Base-by-base conservation (phyloP, 2,888 invertebrate species). In the Sepioteuthis lessoniana region DNA sequence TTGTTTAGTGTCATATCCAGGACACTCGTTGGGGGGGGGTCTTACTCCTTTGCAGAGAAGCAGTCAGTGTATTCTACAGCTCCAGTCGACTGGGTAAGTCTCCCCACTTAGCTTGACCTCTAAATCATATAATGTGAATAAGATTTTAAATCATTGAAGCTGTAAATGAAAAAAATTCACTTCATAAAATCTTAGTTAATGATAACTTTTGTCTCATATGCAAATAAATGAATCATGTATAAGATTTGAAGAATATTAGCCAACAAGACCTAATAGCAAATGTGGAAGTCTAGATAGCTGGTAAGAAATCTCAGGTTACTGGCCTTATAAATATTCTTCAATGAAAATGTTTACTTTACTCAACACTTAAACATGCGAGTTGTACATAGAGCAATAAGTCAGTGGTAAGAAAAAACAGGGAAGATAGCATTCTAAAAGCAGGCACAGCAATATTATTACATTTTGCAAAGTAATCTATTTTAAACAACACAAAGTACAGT, bases 301-400 rank as follows among this genome's bases (percentile, higher is more conserved):
- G 55, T 60, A 60, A 8, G n/a, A n/a, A 76, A n/a, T n/a, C n/a
- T 76, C 76, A n/a, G n/a, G n/a, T 76, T 76, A 76, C 31, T 76
- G 76, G 10, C n/a, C 76, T 76, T 76, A 76, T 76, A 76, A 76
- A 76, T 76, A 76, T 76, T 76, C 76, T 76, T 76, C n/a, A 76
- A n/a, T 60, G 28, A 60, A 60, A 60, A 25, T 31, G n/a, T 76
- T 76, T 76, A 76, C 31, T n/a, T n/a, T 76, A n/a, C 76, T n/a
- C n/a, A 76, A 76, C n/a, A n/a, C 4, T 76, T n/a, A 8, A 76
- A 76, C 31, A n/a, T n/a, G 8, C 13, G n/a, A 7, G 16, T 76
- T 31, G 2, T n/a, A 10, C n/a, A 76, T n/a, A n/a, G 10, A 60
- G 50, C 19, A 50, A 50, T 13, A 31, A 2, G 31, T 2, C 31